Evolutionary conservation across 2,888 invertebrate genomes (phyloP).

Genomic region (Endomychus coccineus): DNA sequence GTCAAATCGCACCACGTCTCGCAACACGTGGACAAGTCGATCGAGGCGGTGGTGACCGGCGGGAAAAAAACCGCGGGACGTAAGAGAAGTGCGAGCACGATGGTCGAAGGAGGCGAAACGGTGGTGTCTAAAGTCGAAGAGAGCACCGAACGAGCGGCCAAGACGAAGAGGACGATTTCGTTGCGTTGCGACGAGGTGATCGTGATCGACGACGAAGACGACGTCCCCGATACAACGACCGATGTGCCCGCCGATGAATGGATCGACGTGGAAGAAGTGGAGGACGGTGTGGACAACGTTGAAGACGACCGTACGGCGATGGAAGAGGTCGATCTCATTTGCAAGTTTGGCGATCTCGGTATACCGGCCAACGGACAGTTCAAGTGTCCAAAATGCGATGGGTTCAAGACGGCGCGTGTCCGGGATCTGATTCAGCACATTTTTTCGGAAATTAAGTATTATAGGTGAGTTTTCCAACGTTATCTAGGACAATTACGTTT

Average conservation of each 20-base stretch:
- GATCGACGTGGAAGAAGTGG: slow-evolving; percentile 16
- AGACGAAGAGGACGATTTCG: slow-evolving; percentile 6
- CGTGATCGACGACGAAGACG: slow-evolving; percentile 23
- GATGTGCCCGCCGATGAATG: slow-evolving; percentile 10
- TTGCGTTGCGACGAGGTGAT: slow-evolving; percentile 13
- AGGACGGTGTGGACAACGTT: slow-evolving; percentile 17
- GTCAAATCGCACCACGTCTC: slow-evolving; percentile 11
- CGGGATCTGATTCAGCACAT: slow-evolving; percentile 60
- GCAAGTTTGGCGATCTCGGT: slow-evolving; percentile 39
- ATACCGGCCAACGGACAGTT: slow-evolving; percentile 50
- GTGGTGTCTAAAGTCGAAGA: slow-evolving; percentile 6
- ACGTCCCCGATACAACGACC: slow-evolving; percentile 1
- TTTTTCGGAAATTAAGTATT: slow-evolving; percentile 58
- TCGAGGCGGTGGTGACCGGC: slow-evolving; percentile 36
- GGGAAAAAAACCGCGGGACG: slow-evolving; percentile 1
- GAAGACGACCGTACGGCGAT: slow-evolving; percentile 15
- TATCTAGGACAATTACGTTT: too few relatives aligned
- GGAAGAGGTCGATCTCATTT: slow-evolving; percentile 12
- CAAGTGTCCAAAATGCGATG: slow-evolving; percentile 55
- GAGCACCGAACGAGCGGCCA: neutral
- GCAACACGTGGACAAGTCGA: slow-evolving; percentile 25
- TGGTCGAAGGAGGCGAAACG: slow-evolving; percentile 8
- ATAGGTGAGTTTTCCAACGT: slow-evolving; percentile 52
- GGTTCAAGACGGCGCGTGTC: slow-evolving; percentile 50
- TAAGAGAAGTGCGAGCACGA: slow-evolving; percentile 9